Conservation (phyloP, 2,113 vertebrate species). For the Actinemys pallida region DNA sequence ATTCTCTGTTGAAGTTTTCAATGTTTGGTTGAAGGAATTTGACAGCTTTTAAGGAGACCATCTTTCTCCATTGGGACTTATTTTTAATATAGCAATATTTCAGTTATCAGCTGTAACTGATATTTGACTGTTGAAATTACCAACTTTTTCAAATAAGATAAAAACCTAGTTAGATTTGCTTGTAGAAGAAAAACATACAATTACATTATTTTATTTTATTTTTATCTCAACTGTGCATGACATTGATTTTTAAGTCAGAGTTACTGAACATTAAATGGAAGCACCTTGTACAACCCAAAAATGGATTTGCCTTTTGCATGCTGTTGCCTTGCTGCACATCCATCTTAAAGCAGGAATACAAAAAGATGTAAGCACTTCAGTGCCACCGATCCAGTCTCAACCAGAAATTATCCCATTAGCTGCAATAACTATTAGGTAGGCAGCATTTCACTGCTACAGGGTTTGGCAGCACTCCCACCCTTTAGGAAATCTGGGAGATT, state of each 20-base stretch:
- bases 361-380: neutral
- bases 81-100: neutral
- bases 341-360: neutral
- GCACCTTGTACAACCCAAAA: neutral
- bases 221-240: neutral
- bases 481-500: neutral
- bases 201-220: neutral
- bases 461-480: neutral
- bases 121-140: neutral
- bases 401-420: neutral
- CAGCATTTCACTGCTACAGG: neutral
- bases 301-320: slow-evolving; percentile 26
- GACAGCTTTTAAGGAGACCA: neutral
- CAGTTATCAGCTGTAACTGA: neutral
- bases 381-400: neutral
- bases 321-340: neutral
- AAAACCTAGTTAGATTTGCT: neutral
- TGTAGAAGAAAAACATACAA: neutral
- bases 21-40: accelerated
- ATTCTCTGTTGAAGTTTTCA: neutral
- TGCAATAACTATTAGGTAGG: neutral
- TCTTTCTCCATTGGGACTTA: neutral
- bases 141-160: neutral
- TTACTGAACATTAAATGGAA: neutral
- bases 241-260: slow-evolving; percentile 39